Conservation (phyloP, 2,113 vertebrate species). For the Microcebus griseorufus region DNA sequence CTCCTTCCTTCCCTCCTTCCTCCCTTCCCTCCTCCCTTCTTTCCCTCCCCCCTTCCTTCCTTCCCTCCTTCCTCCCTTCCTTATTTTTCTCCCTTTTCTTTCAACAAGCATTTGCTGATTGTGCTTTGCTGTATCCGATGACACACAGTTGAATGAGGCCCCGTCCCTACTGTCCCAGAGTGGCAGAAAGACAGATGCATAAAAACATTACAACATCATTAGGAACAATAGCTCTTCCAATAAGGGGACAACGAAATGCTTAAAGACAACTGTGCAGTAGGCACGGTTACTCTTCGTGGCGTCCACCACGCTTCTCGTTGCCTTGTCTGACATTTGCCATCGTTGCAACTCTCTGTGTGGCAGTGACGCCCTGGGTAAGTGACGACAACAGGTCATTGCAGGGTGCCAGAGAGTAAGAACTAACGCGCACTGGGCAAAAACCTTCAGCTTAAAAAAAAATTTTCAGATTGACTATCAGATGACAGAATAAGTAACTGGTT, state of each 20-base stretch:
- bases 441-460: not conserved
- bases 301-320: not conserved
- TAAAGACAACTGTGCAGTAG: not conserved
- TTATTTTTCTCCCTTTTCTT: not conserved
- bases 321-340: not conserved
- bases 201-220: not conserved
- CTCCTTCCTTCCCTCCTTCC: too few relatives aligned
- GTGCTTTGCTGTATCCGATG: not conserved
- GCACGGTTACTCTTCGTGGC: too few relatives aligned
- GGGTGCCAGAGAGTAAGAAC: not conserved
- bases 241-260: not conserved
- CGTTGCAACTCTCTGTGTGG: not conserved
- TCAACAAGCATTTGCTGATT: not conserved
- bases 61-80: not conserved
- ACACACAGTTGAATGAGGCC: not conserved
- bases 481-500: not conserved
- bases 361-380: not conserved
- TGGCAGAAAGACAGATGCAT: not conserved
- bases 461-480: not conserved
- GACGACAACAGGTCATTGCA: not conserved
- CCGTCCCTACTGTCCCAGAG: not conserved
- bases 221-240: not conserved
- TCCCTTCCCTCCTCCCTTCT: too few relatives aligned
- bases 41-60: too few relatives aligned
- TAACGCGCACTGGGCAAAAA: not conserved